phyloP scores from a whole-genome alignment of 1,140 invertebrate species.

The Sarcophaga peregrina region DNA sequence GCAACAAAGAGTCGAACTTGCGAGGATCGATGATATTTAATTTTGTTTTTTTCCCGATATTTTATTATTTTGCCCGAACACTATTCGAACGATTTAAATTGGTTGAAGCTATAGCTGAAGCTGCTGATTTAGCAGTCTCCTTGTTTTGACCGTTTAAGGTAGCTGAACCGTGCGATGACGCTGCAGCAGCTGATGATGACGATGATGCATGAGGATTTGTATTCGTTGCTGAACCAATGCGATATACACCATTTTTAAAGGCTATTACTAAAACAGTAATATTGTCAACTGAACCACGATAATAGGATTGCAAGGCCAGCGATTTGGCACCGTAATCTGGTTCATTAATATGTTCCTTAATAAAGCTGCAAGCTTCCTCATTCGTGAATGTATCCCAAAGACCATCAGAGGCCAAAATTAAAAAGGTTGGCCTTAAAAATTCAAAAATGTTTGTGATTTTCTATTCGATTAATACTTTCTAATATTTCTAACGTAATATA shows the following conservation, averaged over 20 bases:
- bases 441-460: background rate
- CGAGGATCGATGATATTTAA: background rate
- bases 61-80: conserved; percentile 31
- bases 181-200: conserved; percentile 2
- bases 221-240: conserved; percentile 50
- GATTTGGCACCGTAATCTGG: conserved; percentile 90
- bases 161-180: background rate
- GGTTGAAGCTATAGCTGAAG: conserved; percentile 29
- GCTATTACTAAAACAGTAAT: conserved; percentile 94
- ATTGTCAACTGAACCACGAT: conserved; percentile 93
- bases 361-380: conserved; percentile 91
- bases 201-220: background rate
- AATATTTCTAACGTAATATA: background rate
- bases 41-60: background rate
- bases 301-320: conserved; percentile 89
- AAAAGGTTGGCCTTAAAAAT: conserved; percentile 77
- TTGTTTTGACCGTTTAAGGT: background rate
- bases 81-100: conserved; percentile 47
- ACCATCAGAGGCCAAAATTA: conserved; percentile 94
- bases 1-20: background rate
- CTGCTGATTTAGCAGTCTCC: conserved; percentile 29
- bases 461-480: background rate
- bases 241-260: conserved; percentile 73
- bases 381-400: conserved; percentile 96
- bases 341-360: conserved; percentile 84